These are phyloP conservation scores for Nephotettix cincticeps DNA, from an alignment of 1,140 invertebrate species.

Conservation along the genomic window DNA sequence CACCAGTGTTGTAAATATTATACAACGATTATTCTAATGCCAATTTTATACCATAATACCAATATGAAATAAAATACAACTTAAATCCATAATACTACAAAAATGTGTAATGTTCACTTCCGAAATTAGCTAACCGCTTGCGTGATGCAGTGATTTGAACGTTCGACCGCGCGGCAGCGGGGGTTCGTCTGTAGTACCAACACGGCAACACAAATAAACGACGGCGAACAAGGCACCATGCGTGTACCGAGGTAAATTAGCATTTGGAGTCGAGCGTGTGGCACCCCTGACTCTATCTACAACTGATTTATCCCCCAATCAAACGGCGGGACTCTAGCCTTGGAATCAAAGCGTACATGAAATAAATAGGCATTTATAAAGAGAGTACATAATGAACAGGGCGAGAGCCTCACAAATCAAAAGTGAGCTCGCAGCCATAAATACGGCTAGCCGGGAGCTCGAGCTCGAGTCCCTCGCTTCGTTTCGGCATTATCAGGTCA, in stretches of 20 bases:
- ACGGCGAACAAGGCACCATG: conserved; percentile 9
- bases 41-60: too few species aligned
- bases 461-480: neutral
- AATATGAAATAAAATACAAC: too few species aligned
- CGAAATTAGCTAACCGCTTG: too few species aligned
- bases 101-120: too few species aligned
- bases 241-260: conserved; percentile 16
- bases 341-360: conserved; percentile 19
- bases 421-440: neutral
- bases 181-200: too few species aligned
- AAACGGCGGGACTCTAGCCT: neutral
- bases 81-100: too few species aligned
- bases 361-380: conserved; percentile 20
- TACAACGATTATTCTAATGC: too few species aligned
- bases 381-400: conserved; percentile 20
- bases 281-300: neutral
- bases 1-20: too few species aligned
- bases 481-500: neutral
- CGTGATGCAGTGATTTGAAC: too few species aligned
- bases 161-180: too few species aligned
- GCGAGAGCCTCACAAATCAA: conserved; percentile 13
- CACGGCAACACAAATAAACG: conserved; percentile 11
- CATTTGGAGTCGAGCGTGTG: conserved; percentile 16
- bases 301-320: conserved; percentile 17
- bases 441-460: neutral